Evolutionary conservation across 2,888 invertebrate genomes (phyloP), one percentile per base, ranked within the genome.

Genomic region (Schrankia costaestrigalis): DNA sequence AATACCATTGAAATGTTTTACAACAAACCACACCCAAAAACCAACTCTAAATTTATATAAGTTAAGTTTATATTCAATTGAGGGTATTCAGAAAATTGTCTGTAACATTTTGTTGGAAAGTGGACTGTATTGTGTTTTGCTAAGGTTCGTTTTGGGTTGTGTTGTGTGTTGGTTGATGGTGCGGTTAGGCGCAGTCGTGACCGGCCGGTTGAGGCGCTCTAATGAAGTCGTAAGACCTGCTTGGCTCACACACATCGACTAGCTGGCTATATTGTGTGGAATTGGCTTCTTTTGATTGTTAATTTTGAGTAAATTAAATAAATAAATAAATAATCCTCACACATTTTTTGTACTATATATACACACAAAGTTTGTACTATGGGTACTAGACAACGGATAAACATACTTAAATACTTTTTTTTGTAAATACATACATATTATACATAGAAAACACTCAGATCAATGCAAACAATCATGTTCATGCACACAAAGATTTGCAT

Each of bases 211-310:
- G 75, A 75, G 73, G 71, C 70, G 64, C 51, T 56, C 78, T 82
- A 82, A 80, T 82, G 79, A 80, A 82, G 81, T 76, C 78, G 80
- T 82, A 78, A 71, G 72, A 60, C 49, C 31, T 34, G 43, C 34
- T 31, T 23, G 42, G 57, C 64, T 64, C 63, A 51, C 57, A 51
- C 54, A 54, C 42, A 41, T 46, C 43, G 45, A 43, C 37, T 37
- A 29, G 30, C 24, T 13, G 23, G 58, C 44, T 45, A n/a, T 13
- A 22, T 31, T 44, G 30, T 46, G 34, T 59, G 62, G 68, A 62
- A 38, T 23, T 1, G 36, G 48, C 52, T 56, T 52, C 1, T 8
- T 11, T 13, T 10, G 2, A 8, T 11, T 9, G 6, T 8, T 25
- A 12, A 12, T 8, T 25, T 25, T 23, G 9, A 11, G n/a, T n/a